Base-by-base conservation (phyloP, 23 tunicate genomes). In the Diplosoma virens region DNA sequence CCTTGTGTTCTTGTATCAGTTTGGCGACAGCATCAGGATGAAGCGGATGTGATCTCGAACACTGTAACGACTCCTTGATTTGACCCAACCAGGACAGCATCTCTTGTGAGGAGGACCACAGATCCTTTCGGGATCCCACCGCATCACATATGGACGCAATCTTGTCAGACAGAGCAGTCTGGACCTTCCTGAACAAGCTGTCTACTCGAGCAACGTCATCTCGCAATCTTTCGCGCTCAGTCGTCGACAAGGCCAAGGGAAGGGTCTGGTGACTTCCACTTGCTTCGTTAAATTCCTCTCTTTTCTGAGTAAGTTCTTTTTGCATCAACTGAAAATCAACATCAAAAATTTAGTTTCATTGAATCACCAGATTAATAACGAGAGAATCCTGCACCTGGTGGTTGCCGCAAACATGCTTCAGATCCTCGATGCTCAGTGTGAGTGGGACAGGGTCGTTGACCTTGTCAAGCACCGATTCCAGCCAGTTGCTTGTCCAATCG, bases 101-200 rank as follows among this genome's bases (percentile, higher is more conserved):
- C 73, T 92, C 86, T 70, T 92, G 92, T 9, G 97, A 89, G 21
- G 84, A 85, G 1, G 91, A 84, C 97, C 93, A 92, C 47, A 92
- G 66, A 58, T 92, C 92, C 69, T 85, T 92, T 32, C 97, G 63
- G 58, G 73, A 37, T 16, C 87, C 97, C 32, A 92, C 81, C 1
- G 97, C 92, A 32, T 81, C 87, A 63, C 59, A 71, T 28, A 81
- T 32, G 17, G 85, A 81, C 45, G 58, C 76, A 23, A 90, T 73
- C 47, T 85, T 92, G 16, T 81, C 87, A 22, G 54, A 68, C 20
- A 85, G 79, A 11, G 63, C 37, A 29, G 68, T 25, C 47, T 85
- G 92, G 4, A 77, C 71, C 28, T 30, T 41, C 29, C 86, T 54
- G 65, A 92, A 92, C 32, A 73, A 52, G 21, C 45, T 46, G 56